These are phyloP conservation scores for Megaceryle torquata DNA, from an alignment of 2,113 vertebrate species.

Conservation along the genomic window DNA sequence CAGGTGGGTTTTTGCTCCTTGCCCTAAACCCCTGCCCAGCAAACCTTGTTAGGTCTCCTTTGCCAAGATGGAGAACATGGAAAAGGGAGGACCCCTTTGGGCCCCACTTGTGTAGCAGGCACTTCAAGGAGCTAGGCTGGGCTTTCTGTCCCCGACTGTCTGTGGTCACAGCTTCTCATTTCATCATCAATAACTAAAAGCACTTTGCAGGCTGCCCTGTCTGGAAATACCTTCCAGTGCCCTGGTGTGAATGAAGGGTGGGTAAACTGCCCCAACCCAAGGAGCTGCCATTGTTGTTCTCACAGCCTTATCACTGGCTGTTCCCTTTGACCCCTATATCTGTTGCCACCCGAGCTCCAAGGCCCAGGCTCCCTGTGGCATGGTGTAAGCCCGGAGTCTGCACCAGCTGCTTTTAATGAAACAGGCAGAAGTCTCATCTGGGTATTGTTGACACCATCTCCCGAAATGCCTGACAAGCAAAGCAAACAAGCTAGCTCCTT, in stretches of 20 bases:
- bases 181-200: background rate
- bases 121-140: fast-evolving
- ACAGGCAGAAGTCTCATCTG: background rate
- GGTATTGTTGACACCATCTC: background rate
- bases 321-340: background rate
- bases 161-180: background rate
- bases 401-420: background rate
- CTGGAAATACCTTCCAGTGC: background rate
- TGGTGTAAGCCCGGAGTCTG: fast-evolving
- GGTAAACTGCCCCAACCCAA: background rate
- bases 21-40: background rate
- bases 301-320: background rate
- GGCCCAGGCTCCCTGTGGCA: background rate
- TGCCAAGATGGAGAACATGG: fast-evolving
- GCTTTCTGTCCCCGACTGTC: background rate
- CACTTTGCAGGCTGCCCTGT: background rate
- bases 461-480: background rate
- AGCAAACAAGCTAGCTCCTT: background rate
- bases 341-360: background rate
- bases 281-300: background rate
- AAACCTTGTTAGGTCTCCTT: background rate
- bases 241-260: background rate
- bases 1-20: background rate
- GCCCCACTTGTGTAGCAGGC: background rate
- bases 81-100: background rate